These are phyloP conservation scores for Hydractinia symbiolongicarpus DNA, from an alignment of 30 jellyfish, hydroid and myxozoan genomes.

Conservation along the genomic window DNA sequence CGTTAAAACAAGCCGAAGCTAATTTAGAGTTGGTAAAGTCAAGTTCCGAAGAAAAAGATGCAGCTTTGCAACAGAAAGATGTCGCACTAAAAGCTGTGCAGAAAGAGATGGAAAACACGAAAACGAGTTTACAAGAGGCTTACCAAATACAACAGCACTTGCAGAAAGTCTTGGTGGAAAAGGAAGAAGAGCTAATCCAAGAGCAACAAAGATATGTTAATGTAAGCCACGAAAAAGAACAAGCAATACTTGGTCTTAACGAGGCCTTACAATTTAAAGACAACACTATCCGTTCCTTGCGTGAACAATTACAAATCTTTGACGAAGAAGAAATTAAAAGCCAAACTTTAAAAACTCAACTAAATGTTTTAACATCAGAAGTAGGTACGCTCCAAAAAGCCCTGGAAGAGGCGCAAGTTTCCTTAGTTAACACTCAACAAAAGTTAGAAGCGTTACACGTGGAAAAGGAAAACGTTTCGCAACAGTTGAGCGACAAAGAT, in stretches of 20 bases:
- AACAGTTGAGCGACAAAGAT: background rate
- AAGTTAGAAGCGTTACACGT: background rate
- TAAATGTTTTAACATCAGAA: background rate
- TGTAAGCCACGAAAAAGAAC: background rate
- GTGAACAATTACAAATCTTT: constrained; percentile 41
- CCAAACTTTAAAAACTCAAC: background rate
- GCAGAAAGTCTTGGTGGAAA: background rate
- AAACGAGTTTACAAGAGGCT: too few species aligned
- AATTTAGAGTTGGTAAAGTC: too few species aligned
- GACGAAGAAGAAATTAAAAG: constrained; percentile 33
- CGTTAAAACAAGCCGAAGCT: background rate
- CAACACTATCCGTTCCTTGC: constrained; percentile 39
- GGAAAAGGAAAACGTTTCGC: background rate
- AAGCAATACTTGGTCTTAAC: background rate
- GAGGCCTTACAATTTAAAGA: constrained; percentile 34
- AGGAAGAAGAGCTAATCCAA: constrained; percentile 7
- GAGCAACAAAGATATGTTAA: background rate
- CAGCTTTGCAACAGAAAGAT: background rate
- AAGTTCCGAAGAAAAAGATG: background rate
- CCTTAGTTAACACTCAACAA: background rate
- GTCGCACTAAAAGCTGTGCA: too few species aligned
- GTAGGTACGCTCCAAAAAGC: background rate
- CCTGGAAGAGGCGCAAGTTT: background rate
- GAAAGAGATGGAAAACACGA: background rate
- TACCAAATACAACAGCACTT: too few species aligned